phyloP scores from a whole-genome alignment of 2,888 invertebrate genomes.

The Lochmaea crataegi region DNA sequence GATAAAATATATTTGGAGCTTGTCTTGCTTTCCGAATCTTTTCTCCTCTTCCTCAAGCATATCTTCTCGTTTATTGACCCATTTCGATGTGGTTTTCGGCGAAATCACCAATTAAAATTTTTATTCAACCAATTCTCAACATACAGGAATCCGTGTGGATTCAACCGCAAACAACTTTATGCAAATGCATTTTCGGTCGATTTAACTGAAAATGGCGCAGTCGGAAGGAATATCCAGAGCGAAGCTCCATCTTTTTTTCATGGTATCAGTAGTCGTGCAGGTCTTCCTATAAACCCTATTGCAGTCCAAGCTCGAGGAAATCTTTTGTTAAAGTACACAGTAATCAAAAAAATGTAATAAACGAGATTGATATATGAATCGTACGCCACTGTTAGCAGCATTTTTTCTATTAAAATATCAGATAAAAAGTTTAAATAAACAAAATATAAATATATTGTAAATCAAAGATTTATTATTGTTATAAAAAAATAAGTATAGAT shows the following conservation, averaged over 20 bases:
- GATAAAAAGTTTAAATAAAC: neutral
- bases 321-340: neutral
- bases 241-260: neutral
- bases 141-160: neutral
- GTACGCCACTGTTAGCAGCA: neutral
- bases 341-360: neutral
- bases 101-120: too few relatives aligned
- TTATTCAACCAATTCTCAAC: too few relatives aligned
- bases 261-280: neutral
- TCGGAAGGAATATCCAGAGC: neutral
- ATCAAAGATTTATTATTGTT: neutral
- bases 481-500: neutral
- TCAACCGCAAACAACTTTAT: neutral
- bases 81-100: too few relatives aligned
- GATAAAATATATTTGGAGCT: too few relatives aligned
- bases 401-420: neutral
- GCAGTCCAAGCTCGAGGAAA: neutral
- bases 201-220: neutral
- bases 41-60: too few relatives aligned
- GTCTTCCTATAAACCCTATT: neutral
- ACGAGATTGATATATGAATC: too few relatives aligned
- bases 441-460: neutral
- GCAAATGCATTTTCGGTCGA: neutral
- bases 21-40: too few relatives aligned
- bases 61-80: too few relatives aligned